Evolutionary conservation across 1,140 invertebrate species (phyloP).

Genomic region (Vanessa tameamea): DNA sequence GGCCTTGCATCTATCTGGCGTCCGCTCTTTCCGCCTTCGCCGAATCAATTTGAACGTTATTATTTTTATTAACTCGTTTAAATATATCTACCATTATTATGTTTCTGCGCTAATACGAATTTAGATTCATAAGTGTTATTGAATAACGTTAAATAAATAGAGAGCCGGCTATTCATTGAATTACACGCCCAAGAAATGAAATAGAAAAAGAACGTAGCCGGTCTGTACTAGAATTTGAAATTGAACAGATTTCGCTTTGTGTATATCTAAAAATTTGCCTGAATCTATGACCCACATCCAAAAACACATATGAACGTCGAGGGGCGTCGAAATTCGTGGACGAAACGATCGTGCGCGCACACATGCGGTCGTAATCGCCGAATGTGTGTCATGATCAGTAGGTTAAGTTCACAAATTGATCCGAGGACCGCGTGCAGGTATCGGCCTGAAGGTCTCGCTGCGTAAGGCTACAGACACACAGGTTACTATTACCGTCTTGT

Average conservation of each 20-base stretch:
- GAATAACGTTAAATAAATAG: neutral
- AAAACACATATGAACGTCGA: conserved; percentile 45
- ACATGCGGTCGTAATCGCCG: conserved; percentile 63
- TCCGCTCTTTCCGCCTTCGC: conserved; percentile 78
- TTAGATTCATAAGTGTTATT: neutral
- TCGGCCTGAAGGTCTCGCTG: conserved; percentile 52
- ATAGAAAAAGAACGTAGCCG: neutral
- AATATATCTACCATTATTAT: conserved; percentile 20
- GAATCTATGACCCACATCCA: conserved; percentile 55
- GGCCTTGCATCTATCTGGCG: conserved; percentile 76
- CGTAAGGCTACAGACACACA: conserved; percentile 22
- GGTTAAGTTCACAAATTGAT: conserved; percentile 79
- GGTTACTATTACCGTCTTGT: neutral
- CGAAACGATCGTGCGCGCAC: conserved; percentile 54
- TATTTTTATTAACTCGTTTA: conserved; percentile 54
- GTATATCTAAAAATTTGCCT: neutral
- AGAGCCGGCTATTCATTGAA: too few relatives aligned
- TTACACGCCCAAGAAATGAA: neutral
- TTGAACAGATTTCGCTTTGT: neutral
- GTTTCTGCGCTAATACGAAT: neutral
- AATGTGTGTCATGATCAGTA: conserved; percentile 79
- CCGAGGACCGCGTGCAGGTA: conserved; percentile 66
- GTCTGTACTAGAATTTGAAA: neutral
- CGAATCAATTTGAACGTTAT: conserved; percentile 77
- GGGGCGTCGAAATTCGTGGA: conserved; percentile 56